Conservation (phyloP, 2,797 vertebrate genomes). For the Tapirus indicus region DNA sequence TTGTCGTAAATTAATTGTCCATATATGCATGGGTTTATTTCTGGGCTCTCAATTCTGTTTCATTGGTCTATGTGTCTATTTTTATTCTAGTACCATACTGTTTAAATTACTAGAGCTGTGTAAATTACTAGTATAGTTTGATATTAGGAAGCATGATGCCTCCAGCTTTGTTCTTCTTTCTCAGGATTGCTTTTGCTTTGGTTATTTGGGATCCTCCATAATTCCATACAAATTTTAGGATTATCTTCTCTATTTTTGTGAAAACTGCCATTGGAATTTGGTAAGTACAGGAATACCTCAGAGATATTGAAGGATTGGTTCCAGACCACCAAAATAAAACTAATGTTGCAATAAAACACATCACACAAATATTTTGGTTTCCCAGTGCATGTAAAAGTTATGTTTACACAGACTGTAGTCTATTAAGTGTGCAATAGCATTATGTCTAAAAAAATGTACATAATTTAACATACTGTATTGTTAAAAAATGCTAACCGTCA, state of each 20-base stretch:
- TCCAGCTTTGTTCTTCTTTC: neutral
- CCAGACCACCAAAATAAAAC: too few species aligned
- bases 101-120: neutral
- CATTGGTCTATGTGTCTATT: neutral
- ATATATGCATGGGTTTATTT: neutral
- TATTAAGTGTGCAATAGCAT: too few species aligned
- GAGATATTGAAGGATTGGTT: too few species aligned
- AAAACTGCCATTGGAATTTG: neutral
- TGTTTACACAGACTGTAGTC: too few species aligned
- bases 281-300: neutral
- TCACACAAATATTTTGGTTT: too few species aligned
- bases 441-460: too few species aligned
- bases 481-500: too few species aligned
- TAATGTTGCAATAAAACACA: too few species aligned
- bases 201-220: neutral
- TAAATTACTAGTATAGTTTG: neutral
- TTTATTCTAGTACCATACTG: neutral
- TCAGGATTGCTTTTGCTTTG: neutral
- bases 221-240: neutral
- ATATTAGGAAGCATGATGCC: neutral
- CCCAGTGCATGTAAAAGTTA: too few species aligned
- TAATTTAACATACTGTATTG: too few species aligned
- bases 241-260: neutral
- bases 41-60: neutral
- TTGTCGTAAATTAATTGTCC: constrained; percentile 7